Conservation (phyloP, 2,113 vertebrate species). For the Hemiprocne comata region DNA sequence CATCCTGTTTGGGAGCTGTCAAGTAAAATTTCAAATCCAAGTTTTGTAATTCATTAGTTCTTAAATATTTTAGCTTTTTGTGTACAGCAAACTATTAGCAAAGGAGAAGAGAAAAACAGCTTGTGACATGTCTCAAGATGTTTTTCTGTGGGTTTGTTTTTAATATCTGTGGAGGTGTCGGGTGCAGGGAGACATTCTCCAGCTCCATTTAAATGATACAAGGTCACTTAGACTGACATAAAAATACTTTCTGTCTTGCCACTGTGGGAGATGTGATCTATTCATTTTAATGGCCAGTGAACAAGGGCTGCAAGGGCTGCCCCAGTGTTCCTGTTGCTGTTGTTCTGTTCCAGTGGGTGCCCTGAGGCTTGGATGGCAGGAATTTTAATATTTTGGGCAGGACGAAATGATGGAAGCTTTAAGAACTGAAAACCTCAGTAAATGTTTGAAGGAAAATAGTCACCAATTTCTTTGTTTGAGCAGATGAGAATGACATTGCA, state of each 20-base stretch:
- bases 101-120: not conserved
- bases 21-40: slow-evolving; percentile 44
- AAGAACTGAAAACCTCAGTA: slow-evolving; percentile 13
- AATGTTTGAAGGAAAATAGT: slow-evolving; percentile 19
- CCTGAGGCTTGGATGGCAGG: not conserved
- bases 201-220: not conserved
- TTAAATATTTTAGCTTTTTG: not conserved
- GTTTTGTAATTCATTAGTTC: slow-evolving; percentile 50
- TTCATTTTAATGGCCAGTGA: not conserved
- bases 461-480: not conserved
- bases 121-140: slow-evolving; percentile 1
- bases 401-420: slow-evolving; percentile 19
- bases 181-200: not conserved
- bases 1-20: slow-evolving; percentile 29
- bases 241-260: not conserved
- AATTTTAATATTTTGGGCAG: not conserved
- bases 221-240: not conserved
- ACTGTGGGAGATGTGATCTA: not conserved
- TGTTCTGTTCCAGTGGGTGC: not conserved
- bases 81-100: not conserved
- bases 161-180: not conserved
- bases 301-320: not conserved
- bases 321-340: not conserved
- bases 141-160: not conserved
- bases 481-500: slow-evolving; percentile 21